A percentile compares a stretch with the other conserved stretches of the same genome.
phyloP scores from a whole-genome alignment of 2,113 vertebrate genomes.

The Pygoscelis adeliae region DNA sequence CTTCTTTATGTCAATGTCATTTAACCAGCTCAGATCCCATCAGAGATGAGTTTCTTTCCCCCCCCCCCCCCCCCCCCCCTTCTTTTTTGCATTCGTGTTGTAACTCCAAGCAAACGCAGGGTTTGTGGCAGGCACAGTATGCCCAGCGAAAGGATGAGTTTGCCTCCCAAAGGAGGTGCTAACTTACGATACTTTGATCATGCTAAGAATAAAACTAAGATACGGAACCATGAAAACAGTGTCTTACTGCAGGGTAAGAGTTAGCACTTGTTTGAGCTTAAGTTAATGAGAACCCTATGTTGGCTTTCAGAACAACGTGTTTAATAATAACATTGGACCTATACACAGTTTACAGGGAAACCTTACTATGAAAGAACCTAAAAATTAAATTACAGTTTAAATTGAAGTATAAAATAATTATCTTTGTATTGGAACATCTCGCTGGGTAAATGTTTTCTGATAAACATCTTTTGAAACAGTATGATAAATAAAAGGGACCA shows the following conservation, averaged over 20 bases:
- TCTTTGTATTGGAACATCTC: neutral
- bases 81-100: neutral
- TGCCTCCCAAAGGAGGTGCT: slow-evolving; percentile 20
- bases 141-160: neutral
- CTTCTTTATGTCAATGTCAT: neutral
- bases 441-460: neutral
- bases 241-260: neutral
- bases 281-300: neutral
- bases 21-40: neutral
- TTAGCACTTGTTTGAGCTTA: neutral
- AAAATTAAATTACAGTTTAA: neutral
- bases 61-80: accelerated
- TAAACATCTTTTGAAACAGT: neutral
- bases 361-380: neutral
- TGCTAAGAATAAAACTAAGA: neutral
- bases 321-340: neutral
- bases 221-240: neutral
- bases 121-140: neutral
- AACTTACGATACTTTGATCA: neutral
- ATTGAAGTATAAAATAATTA: neutral
- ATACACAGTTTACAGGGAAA: neutral
- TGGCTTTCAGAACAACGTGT: neutral
- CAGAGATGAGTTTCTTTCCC: neutral
- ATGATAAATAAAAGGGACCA: neutral
- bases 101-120: neutral